Evolutionary conservation across 2,113 vertebrate species (phyloP).

Genomic region (Pachyramphus minor): DNA sequence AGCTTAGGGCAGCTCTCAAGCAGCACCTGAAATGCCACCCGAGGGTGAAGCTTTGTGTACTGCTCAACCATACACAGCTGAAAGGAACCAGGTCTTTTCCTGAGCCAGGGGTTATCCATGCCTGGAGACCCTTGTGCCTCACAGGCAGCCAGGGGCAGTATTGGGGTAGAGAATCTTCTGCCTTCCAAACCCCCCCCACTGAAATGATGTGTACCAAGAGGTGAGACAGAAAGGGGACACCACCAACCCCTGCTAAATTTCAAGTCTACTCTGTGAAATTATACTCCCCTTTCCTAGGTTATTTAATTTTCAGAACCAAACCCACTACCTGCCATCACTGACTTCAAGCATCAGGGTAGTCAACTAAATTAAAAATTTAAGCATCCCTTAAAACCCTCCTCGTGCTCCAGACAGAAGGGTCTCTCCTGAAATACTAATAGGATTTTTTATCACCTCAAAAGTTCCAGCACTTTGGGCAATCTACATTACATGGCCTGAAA

Average conservation of each 20-base stretch:
- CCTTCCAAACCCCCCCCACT: neutral
- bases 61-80: rapidly evolving
- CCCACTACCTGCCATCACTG: neutral
- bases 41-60: rapidly evolving
- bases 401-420: rapidly evolving
- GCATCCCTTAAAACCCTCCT: neutral
- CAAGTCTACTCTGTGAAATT: neutral
- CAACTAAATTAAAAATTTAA: neutral
- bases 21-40: rapidly evolving
- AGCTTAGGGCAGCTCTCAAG: neutral
- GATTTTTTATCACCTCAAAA: neutral
- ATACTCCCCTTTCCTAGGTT: rapidly evolving
- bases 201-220: rapidly evolving
- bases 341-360: neutral
- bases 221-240: neutral
- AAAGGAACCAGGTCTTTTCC: neutral
- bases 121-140: neutral
- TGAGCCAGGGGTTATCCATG: rapidly evolving
- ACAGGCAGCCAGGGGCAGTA: rapidly evolving
- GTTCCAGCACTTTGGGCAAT: neutral
- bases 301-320: neutral
- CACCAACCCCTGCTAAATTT: neutral
- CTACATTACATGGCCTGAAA: neutral
- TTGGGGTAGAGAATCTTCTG: rapidly evolving
- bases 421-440: neutral